These are phyloP conservation scores for Amblyjoppa proteus DNA, from an alignment of 2,888 invertebrate species.

Conservation along the genomic window DNA sequence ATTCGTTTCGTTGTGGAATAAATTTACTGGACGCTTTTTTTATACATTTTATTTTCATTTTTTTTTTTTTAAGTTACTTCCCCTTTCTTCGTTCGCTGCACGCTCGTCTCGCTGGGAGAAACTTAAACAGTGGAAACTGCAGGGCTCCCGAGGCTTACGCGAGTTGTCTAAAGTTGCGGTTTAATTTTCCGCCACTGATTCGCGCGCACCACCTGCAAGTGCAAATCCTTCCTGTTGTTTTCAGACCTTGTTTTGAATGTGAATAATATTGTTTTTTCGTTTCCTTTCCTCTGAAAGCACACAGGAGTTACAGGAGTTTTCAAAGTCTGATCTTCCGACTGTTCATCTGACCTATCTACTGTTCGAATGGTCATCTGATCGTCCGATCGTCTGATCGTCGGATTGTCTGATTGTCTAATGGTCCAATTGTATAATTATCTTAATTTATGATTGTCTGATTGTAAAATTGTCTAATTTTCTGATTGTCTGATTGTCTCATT, in stretches of 20 bases:
- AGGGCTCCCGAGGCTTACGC: background rate
- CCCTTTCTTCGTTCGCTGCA: background rate
- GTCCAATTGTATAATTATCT: too few relatives aligned
- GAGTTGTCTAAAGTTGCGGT: background rate
- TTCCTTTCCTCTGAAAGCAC: too few relatives aligned
- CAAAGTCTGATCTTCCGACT: too few relatives aligned
- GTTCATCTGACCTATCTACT: too few relatives aligned
- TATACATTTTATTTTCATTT: slow-evolving; percentile 2
- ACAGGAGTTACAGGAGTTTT: too few relatives aligned
- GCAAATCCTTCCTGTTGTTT: background rate
- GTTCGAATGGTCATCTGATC: too few relatives aligned
- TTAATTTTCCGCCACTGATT: background rate
- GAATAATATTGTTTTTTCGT: too few relatives aligned
- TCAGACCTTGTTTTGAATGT: background rate
- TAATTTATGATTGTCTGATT: too few relatives aligned
- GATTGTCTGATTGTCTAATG: too few relatives aligned
- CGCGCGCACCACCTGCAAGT: background rate
- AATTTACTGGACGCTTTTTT: slow-evolving; percentile 18
- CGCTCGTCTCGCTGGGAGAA: background rate
- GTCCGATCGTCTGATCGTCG: too few relatives aligned
- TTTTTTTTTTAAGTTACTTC: background rate
- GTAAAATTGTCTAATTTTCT: too few relatives aligned
- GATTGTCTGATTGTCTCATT: too few relatives aligned
- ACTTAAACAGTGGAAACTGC: background rate
- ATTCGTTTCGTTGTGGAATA: slow-evolving; percentile 43